A percentile compares a stretch with the other conserved stretches of the same genome.
Conservation (phyloP, 1,140 invertebrate species). For the Ceratosolen solmsi region DNA sequence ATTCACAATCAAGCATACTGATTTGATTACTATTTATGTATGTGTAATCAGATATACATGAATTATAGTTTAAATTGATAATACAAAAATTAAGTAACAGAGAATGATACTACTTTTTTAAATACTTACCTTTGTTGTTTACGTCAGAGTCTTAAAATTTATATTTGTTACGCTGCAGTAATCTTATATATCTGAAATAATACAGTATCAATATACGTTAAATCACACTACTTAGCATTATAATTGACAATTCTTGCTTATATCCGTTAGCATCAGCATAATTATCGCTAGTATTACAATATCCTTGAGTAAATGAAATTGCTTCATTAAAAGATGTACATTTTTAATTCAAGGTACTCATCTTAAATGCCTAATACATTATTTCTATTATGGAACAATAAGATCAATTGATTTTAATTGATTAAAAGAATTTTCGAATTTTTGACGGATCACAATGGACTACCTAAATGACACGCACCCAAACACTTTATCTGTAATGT, state of each 20-base stretch:
- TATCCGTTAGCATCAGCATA: neutral
- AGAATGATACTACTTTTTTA: conserved; percentile 24
- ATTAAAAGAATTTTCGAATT: too few species aligned
- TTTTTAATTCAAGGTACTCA: neutral
- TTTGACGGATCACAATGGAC: too few species aligned
- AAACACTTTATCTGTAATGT: too few species aligned
- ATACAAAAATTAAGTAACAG: conserved; percentile 19
- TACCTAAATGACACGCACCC: too few species aligned
- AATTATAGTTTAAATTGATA: conserved; percentile 21
- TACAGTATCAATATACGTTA: conserved; percentile 11
- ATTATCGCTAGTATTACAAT: neutral
- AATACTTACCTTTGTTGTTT: conserved; percentile 29
- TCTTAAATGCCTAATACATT: neutral
- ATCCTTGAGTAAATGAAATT: conserved; percentile 1
- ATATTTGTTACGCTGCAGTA: neutral
- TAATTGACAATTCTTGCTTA: conserved; percentile 14
- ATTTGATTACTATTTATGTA: neutral
- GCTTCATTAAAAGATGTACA: neutral
- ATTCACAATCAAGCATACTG: too few species aligned
- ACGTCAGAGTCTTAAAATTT: conserved; percentile 19
- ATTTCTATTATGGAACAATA: too few species aligned
- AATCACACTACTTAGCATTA: conserved; percentile 20
- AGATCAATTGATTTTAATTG: too few species aligned
- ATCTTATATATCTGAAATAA: neutral
- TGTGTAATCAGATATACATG: neutral